phyloP scores from a whole-genome alignment of 2,797 vertebrate genomes.

The Hoplostethus atlanticus region DNA sequence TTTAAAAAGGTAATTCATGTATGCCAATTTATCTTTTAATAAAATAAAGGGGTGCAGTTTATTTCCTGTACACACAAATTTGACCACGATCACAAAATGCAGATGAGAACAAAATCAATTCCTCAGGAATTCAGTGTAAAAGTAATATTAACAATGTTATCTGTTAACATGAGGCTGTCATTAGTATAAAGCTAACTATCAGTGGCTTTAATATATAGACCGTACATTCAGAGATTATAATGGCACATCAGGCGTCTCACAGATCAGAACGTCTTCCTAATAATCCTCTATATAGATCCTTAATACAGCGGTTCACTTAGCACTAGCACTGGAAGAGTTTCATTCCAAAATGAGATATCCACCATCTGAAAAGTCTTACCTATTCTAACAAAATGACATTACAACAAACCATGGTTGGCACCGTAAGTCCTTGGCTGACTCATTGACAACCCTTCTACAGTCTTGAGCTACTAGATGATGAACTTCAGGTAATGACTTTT shows the following conservation, averaged over 20 bases:
- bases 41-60: constrained; percentile 19
- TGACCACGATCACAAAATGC: neutral
- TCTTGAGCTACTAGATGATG: too few species aligned
- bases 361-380: neutral
- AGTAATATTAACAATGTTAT: constrained; percentile 4
- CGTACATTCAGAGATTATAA: constrained; percentile 59
- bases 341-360: constrained; percentile 1
- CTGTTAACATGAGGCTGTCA: constrained; percentile 6
- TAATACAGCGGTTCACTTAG: constrained; percentile 18
- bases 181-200: constrained; percentile 14
- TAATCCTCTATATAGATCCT: neutral
- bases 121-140: constrained; percentile 42
- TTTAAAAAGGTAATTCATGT: too few species aligned
- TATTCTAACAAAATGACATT: neutral
- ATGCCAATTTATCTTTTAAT: neutral
- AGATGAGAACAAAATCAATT: constrained; percentile 3
- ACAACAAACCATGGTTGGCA: neutral
- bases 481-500: too few species aligned
- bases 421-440: too few species aligned
- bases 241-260: constrained; percentile 65
- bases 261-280: constrained; percentile 18
- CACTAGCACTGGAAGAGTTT: constrained; percentile 6
- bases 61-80: constrained; percentile 1
- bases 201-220: constrained; percentile 25
- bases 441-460: too few species aligned